Base-by-base conservation (phyloP, 1,140 invertebrate genomes). In the Drosophila elegans region DNA sequence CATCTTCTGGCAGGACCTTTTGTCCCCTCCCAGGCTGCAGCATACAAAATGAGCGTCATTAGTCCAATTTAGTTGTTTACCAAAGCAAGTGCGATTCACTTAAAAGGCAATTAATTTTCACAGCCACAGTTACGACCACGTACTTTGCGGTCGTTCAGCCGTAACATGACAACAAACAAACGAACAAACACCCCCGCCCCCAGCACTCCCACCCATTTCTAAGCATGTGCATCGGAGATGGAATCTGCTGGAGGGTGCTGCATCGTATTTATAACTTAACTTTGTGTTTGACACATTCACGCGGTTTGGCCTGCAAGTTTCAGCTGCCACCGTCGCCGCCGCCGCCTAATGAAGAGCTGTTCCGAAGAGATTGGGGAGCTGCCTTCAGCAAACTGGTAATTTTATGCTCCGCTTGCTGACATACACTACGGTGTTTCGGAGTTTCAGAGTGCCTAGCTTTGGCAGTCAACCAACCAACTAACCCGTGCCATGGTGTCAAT, bases 81-180 rank as follows among this genome's bases (percentile, higher is more conserved):
- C 77, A 81, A 89, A 78, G 89, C 76, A 91, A 91, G 82, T 85
- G 90, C 88, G 90, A 91, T 91, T 91, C 90, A 91, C 90, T 91
- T 91, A 91, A 91, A 91, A 90, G 90, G 90, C 90, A 91, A 91
- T 91, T 91, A 91, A 91, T 91, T 85, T 91, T 73, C 69, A 77
- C 64, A 90, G 75, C 85, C 90, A 74, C 82, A 81, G 63, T 74
- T 41, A 69, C 68, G 78, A 69, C 80, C 80, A 91, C 90, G 85
- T 91, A 84, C 80, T 79, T 86, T 91, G 90, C 75, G 90, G 85
- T 90, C 84, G 90, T 88, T 91, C 88, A 88, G 83, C 80, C 73
- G 77, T 76, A 86, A 86, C 83, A 77, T 85, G 80, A 83, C 81
- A 91, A 91, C 90, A 88, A 89, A 86, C 90, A 89, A 71, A 86